Percentiles rank a stretch among this genome's conserved stretches.
These are phyloP conservation scores for Chlorops oryzae DNA, from an alignment of 1,140 invertebrate species.

Conservation along the genomic window DNA sequence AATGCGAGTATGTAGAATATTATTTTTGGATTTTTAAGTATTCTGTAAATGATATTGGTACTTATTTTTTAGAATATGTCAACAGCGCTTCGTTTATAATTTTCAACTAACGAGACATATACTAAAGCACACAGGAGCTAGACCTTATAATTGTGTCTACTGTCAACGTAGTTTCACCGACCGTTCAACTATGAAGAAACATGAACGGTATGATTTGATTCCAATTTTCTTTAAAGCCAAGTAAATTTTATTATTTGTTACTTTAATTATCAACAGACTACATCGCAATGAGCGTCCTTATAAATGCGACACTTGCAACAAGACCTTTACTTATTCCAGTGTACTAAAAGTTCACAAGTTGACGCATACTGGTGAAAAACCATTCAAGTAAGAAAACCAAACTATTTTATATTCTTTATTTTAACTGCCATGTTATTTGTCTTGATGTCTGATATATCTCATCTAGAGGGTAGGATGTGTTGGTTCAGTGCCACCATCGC, in stretches of 20 bases:
- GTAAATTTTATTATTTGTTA: background rate
- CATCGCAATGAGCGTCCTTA: constrained; percentile 75
- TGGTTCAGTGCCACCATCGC: too few species aligned
- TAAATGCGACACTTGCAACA: constrained; percentile 61
- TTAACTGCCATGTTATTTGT: background rate
- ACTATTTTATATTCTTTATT: background rate
- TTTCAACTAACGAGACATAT: constrained; percentile 45
- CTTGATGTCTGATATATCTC: background rate
- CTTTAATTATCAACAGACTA: constrained; percentile 21
- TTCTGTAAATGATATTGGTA: background rate
- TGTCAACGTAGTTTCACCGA: constrained; percentile 63
- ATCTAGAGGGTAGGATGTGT: too few species aligned
- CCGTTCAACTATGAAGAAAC: constrained; percentile 54
- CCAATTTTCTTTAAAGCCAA: background rate
- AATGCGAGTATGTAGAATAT: constrained; percentile 36
- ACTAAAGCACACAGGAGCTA: constrained; percentile 37
- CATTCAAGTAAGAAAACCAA: constrained; percentile 21
- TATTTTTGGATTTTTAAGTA: background rate
- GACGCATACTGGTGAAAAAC: constrained; percentile 44
- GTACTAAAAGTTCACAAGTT: constrained; percentile 56
- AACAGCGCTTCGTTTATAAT: constrained; percentile 36
- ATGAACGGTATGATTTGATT: constrained; percentile 49
- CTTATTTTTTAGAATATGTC: constrained; percentile 30
- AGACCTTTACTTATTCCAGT: constrained; percentile 64
- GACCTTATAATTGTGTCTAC: constrained; percentile 63